These are phyloP conservation scores for cattle (Bos taurus) DNA, from an alignment of 2,113 vertebrate genomes.

Conservation along the genomic window DNA sequence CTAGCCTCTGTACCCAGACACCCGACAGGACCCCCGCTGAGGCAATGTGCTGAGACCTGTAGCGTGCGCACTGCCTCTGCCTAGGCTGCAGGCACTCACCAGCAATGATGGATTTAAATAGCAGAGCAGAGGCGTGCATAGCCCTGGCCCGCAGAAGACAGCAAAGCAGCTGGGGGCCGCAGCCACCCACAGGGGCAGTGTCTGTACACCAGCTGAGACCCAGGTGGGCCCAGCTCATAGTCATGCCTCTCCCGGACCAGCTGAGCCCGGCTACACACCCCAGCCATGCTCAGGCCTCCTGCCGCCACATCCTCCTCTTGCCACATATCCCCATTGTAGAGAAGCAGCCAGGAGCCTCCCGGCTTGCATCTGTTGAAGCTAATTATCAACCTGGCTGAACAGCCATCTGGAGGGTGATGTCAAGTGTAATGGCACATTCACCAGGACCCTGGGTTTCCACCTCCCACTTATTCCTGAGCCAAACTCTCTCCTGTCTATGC, in stretches of 20 bases:
- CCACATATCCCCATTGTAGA: not conserved
- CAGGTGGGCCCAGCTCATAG: not conserved
- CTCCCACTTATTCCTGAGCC: not conserved
- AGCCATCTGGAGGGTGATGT: conserved; percentile 50
- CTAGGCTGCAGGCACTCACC: conserved; percentile 12
- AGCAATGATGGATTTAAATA: conserved; percentile 42
- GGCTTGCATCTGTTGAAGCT: conserved; percentile 26
- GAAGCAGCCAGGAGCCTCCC: not conserved
- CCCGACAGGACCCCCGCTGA: not conserved
- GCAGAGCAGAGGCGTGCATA: conserved; percentile 2
- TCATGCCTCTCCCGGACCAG: not conserved
- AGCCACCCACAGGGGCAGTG: not conserved
- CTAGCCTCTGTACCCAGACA: not conserved
- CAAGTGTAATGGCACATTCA: not conserved
- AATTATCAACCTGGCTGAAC: conserved; percentile 49
- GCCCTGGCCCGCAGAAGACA: not conserved
- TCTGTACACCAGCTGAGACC: conserved; percentile 53
- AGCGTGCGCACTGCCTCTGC: not conserved
- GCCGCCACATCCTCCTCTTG: not conserved
- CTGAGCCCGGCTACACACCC: not conserved
- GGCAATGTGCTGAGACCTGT: conserved; percentile 38
- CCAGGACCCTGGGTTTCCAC: not conserved
- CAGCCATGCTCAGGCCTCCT: not conserved
- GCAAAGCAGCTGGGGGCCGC: conserved; percentile 2
- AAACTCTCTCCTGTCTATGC: not conserved